phyloP scores from a whole-genome alignment of 1,140 invertebrate species.

The Philopotamus ludificatus region DNA sequence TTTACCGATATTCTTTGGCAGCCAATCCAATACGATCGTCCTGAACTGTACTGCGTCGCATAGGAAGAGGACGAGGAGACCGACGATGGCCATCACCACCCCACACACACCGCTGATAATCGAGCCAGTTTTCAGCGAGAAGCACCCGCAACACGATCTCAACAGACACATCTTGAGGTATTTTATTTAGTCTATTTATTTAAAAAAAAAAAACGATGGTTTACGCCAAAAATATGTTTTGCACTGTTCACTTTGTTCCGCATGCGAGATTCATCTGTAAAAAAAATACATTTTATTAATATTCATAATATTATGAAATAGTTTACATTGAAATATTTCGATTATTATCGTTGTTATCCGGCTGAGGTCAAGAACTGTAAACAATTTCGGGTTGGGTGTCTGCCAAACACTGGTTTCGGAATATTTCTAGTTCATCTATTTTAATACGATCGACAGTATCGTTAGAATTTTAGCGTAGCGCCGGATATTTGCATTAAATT shows the following conservation, averaged over 20 bases:
- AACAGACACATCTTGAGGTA: conserved; percentile 47
- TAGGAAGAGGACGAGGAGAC: conserved; percentile 56
- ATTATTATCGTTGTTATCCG: not conserved
- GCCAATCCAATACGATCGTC: conserved; percentile 67
- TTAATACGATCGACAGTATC: no score
- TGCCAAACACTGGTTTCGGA: not conserved
- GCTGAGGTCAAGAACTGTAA: conserved; percentile 11
- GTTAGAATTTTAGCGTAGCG: no score
- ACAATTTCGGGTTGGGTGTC: not conserved
- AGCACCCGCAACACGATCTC: conserved; percentile 65
- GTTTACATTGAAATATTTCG: no score
- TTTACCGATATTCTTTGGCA: conserved; percentile 53
- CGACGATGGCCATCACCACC: conserved; percentile 59
- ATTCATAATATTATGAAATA: no score
- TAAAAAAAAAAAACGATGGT: not conserved
- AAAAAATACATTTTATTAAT: no score
- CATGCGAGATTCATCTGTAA: no score
- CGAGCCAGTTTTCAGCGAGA: conserved; percentile 67
- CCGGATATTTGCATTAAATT: no score
- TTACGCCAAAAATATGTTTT: not conserved
- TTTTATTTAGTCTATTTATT: conserved; percentile 3
- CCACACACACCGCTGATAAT: conserved; percentile 66
- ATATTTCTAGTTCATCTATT: not conserved
- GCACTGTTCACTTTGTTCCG: not conserved
- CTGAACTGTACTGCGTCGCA: conserved; percentile 62